phyloP scores from a whole-genome alignment of 2,797 vertebrate genomes.

The Lithobates sylvaticus region DNA sequence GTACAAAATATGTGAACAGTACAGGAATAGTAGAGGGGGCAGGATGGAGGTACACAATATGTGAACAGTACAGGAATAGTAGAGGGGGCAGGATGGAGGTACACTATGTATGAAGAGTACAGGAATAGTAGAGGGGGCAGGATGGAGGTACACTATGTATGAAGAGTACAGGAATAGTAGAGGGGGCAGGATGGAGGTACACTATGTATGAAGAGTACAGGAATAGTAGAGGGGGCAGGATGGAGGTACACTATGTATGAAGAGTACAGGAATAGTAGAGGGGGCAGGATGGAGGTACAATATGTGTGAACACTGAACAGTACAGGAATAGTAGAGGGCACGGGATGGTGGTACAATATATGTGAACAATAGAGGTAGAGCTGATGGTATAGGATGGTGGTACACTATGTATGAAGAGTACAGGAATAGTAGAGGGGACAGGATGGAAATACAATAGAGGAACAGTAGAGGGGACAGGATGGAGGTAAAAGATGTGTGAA shows the following conservation, averaged over 20 bases:
- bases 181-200: not conserved
- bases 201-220: not conserved
- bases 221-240: not conserved
- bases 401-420: not conserved
- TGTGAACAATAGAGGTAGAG: not conserved
- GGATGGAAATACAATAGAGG: not conserved
- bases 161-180: too few species aligned
- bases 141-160: not conserved
- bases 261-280: not conserved
- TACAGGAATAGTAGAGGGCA: not conserved
- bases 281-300: not conserved
- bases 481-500: not conserved
- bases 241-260: not conserved
- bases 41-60: too few species aligned
- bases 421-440: not conserved
- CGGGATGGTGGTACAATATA: not conserved
- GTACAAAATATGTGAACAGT: too few species aligned
- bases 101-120: too few species aligned
- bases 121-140: not conserved
- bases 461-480: not conserved
- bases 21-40: not conserved
- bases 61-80: too few species aligned
- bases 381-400: too few species aligned
- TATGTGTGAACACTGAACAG: not conserved
- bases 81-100: too few species aligned